Evolutionary conservation across 2,797 vertebrate genomes (phyloP).

Genomic region (Chanos chanos): DNA sequence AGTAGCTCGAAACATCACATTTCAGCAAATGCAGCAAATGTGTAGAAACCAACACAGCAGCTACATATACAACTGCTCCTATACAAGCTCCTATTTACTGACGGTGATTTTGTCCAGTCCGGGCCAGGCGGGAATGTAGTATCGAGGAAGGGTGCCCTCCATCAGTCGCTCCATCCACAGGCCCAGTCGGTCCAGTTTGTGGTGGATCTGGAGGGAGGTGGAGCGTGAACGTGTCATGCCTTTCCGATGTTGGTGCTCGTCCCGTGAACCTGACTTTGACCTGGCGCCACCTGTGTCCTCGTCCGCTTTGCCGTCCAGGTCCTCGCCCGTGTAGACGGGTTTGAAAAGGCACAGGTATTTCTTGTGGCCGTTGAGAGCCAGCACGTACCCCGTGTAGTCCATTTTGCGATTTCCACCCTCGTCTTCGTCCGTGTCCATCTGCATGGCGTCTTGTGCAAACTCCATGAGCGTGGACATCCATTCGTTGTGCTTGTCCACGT

Average conservation of each 20-base stretch:
- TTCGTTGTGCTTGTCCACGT: constrained; percentile 88
- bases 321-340: constrained; percentile 79
- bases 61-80: too few relatives aligned
- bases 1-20: neutral
- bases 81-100: constrained; percentile 57
- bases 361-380: constrained; percentile 95
- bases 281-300: constrained; percentile 71
- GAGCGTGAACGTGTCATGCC: constrained; percentile 64
- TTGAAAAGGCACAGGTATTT: constrained; percentile 97
- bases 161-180: constrained; percentile 96
- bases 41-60: neutral
- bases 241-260: constrained; percentile 70
- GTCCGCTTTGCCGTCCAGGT: constrained; percentile 58
- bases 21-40: neutral
- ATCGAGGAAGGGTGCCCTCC: constrained; percentile 91
- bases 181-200: constrained; percentile 89
- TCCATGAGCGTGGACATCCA: constrained; percentile 91
- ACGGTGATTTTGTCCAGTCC: constrained; percentile 80
- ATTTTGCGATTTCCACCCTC: constrained; percentile 70
- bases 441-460: constrained; percentile 81
- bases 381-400: constrained; percentile 90
- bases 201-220: constrained; percentile 78
- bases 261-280: constrained; percentile 50
- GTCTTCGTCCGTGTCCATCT: constrained; percentile 83
- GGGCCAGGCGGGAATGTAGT: constrained; percentile 91